Conservation (phyloP, 2,888 invertebrate genomes). For the Limnephilus rhombicus region DNA sequence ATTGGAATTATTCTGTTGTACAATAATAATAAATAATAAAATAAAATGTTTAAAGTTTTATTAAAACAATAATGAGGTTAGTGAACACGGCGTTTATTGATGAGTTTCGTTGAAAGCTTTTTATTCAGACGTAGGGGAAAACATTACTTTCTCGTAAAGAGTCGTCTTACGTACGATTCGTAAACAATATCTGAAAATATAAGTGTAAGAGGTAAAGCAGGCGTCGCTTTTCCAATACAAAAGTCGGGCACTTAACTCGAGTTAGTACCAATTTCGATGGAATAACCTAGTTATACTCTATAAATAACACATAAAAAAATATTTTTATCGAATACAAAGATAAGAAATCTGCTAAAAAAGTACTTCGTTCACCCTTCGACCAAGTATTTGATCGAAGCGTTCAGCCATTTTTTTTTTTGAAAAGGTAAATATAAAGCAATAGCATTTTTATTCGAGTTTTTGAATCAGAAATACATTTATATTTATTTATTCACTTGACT, state of each 20-base stretch:
- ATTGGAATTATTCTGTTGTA: no score
- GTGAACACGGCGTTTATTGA: no score
- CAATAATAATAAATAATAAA: no score
- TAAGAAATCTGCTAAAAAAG: neutral
- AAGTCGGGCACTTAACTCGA: neutral
- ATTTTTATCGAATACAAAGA: neutral
- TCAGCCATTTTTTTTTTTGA: neutral
- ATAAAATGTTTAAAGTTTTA: no score
- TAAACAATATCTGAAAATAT: neutral
- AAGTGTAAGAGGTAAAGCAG: neutral
- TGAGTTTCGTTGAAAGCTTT: neutral
- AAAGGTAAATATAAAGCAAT: neutral
- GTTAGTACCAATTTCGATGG: neutral
- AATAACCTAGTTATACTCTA: neutral
- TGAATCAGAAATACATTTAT: neutral
- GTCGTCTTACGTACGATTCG: neutral
- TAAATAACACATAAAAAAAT: neutral
- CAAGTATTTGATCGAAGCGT: no score
- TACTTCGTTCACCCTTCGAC: neutral
- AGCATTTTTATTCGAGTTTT: neutral
- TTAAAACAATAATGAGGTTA: no score
- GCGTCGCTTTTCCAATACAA: neutral
- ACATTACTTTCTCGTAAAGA: neutral
- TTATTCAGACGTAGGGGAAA: neutral
- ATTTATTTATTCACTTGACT: no score